Evolutionary conservation across 2,797 vertebrate genomes (phyloP).

Genomic region (Oreortyx pictus): DNA sequence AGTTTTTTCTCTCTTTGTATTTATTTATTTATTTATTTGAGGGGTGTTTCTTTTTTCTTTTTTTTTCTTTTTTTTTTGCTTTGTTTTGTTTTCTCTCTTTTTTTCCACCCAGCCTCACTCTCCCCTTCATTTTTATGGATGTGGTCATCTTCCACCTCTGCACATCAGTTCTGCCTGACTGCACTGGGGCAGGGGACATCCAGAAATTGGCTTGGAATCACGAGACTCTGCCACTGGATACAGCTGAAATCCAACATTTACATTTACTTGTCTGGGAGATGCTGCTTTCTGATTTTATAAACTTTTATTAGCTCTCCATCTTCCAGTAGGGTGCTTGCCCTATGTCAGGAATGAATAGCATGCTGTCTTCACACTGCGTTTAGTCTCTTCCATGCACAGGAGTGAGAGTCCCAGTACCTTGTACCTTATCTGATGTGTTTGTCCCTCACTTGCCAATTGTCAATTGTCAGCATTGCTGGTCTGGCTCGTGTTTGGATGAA

Average conservation of each 20-base stretch:
- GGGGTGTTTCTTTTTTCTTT: too few species aligned
- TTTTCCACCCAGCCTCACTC: background rate
- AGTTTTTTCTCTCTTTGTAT: background rate
- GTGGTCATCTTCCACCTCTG: background rate
- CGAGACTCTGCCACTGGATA: background rate
- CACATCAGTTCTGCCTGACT: background rate
- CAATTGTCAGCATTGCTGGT: background rate
- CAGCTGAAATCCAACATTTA: background rate
- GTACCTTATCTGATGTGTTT: slow-evolving; percentile 15
- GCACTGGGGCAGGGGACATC: background rate
- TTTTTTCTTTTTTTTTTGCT: too few species aligned
- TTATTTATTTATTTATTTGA: background rate
- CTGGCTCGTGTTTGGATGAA: slow-evolving; percentile 22
- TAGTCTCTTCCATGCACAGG: background rate
- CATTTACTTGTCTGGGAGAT: background rate
- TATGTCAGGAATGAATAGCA: background rate
- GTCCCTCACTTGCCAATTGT: slow-evolving; percentile 10
- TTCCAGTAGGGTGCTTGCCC: background rate
- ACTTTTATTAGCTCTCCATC: background rate
- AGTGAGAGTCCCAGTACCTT: background rate
- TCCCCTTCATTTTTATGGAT: background rate
- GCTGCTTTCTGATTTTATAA: background rate
- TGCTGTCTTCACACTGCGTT: background rate
- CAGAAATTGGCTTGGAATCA: background rate
- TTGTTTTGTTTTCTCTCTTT: background rate